These are phyloP conservation scores for Polypterus bichir DNA, from an alignment of 2,113 vertebrate species.

Conservation along the genomic window DNA sequence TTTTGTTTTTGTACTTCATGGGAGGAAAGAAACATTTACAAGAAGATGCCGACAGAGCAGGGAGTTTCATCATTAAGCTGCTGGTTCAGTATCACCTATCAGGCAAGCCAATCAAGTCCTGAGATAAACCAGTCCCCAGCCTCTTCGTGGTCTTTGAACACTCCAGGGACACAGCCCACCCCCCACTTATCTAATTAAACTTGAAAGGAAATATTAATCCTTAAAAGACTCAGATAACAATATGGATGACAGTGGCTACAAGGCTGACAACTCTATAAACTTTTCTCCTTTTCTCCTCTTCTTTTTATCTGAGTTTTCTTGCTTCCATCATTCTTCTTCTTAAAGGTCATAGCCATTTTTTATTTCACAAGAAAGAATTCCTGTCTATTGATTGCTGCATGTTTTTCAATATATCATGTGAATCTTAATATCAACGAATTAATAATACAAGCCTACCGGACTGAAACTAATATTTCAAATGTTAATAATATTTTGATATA, in stretches of 20 bases:
- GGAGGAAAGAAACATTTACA: too few relatives aligned
- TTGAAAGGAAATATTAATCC: conserved; percentile 80
- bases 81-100: conserved; percentile 74
- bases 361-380: conserved; percentile 5
- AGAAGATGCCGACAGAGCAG: too few relatives aligned
- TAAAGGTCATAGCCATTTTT: conserved; percentile 19
- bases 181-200: conserved; percentile 82
- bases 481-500: too few relatives aligned
- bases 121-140: conserved; percentile 79
- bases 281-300: conserved; percentile 19
- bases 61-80: conserved; percentile 53
- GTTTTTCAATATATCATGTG: too few relatives aligned
- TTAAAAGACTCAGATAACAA: conserved; percentile 58
- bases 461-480: too few relatives aligned
- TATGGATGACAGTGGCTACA: conserved; percentile 36
- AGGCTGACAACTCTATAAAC: conserved; percentile 34
- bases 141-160: conserved; percentile 68
- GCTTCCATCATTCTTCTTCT: conserved; percentile 27
- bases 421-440: too few relatives aligned
- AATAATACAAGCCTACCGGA: too few relatives aligned
- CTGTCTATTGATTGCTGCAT: neutral
- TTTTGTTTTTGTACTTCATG: too few relatives aligned
- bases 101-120: conserved; percentile 66
- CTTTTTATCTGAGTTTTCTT: conserved; percentile 27
- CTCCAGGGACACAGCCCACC: conserved; percentile 50